Base-by-base conservation (phyloP, 2,888 invertebrate species). In the Leucophora obtusa region DNA sequence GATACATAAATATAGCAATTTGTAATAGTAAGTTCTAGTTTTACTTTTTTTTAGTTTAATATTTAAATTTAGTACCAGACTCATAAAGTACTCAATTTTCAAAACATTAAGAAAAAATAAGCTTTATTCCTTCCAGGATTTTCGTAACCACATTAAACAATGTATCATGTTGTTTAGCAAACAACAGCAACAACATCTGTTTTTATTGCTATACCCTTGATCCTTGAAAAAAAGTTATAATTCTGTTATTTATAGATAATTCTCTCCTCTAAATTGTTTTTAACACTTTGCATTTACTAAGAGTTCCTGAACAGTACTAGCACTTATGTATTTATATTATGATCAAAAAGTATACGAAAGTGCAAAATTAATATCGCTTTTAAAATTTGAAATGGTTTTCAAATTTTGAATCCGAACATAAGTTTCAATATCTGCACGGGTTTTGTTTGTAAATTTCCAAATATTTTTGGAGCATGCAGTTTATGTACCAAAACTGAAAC, bases 41-140 rank as follows among this genome's bases (percentile, higher is more conserved):
- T 54, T 38, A 17, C 7, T 38, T 54, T 15, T 24, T 43, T 43
- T 15, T 35, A 53, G 14, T 53, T 14, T 51, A 8, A 59, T 43
- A 53, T 70, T 60, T 54, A 70, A 60, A 24, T 54, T 56, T 15
- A 28, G 18, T 2, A 51, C n/a, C 66, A 63, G 72, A 73, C 73
- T 83, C 86, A 87, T 87, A 87, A 87, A 87, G 86, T 87, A 87
- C 86, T 87, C 87, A 87, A 87, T 87, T 85, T 85, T 83, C 84
- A 84, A 84, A 84, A 84, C 83, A 85, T 85, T 85, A 83, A 28
- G 7, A 69, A 38, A 62, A 38, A 50, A 56, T 60, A 18, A 24
- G 38, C 71, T 38, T 24, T 47, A 11, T 47, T n/a, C 14, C 24
- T 75, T 65, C 53, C 28, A 53, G 24, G 33, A 43, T 74, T 62